Evolutionary conservation across 1,140 invertebrate genomes (phyloP), one percentile per base, ranked within the genome.

Genomic region (Arctopsyche grandis): DNA sequence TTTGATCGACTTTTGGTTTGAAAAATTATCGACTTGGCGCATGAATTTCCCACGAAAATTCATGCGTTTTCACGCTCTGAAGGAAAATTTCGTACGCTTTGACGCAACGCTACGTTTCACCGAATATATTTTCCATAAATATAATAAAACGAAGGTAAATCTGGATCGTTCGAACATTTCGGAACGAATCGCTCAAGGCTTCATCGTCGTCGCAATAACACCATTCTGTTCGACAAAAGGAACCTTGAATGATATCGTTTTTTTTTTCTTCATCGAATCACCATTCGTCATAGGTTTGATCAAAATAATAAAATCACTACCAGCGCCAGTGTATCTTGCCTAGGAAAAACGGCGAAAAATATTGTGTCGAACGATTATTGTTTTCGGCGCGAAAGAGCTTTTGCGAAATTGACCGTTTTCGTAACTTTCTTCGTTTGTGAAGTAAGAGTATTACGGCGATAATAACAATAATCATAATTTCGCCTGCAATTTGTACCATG

Each of bases 391-490:
- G 21, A 19, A 38, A 38, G 29, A 38, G 56, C 56, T 24, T 19
- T 66, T 66, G 63, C 63, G 63, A 22, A 66, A 66, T 66, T 24
- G 63, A 9, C 63, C 4, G 63, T 66, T 66, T 66, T 66, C 63
- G 63, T n/a, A 66, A 66, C 63, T 66, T 66, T 66, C 63, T 66
- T 66, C 63, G 22, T 29, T 52, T 66, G 63, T 66, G 63, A 66
- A 66, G 63, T 66, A 66, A 66, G 63, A 66, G 63, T 29, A 66
- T 66, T 66, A 66, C 63, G 63, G 24, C 63, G 21, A 66, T 66
- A 66, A 66, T 66, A 66, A 66, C 63, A 66, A 66, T 66, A 66
- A 66, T 66, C 63, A 66, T 66, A 66, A 66, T 66, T 66, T 66
- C 22, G 21, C 24, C 22, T 66, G 63, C 63, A 66, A 66, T 66